Evolutionary conservation across 2,113 vertebrate genomes (phyloP), one percentile per base, ranked within the genome.

Genomic region (Noturus placidus): DNA sequence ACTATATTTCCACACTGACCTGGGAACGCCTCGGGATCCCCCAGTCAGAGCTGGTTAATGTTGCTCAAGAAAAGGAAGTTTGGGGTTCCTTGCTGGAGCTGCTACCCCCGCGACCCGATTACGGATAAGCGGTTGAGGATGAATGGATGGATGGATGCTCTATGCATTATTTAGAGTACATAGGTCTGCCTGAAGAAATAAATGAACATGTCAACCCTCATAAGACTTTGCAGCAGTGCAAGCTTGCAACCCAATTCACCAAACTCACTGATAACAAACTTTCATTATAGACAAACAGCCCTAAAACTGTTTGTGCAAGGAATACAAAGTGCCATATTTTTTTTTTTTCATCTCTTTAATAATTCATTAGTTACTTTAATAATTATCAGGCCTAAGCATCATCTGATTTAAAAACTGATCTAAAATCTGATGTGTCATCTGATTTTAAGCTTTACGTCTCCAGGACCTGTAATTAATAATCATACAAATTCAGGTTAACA

Each of bases 161-260:
- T 83, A 88, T 90, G 89, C 70, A 89, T 90, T 86, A 90, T 90
- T 90, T 87, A 90, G 87, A 89, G 61, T 79, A 79, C 87, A 86
- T 42, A 85, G 83, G 69, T 38, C 27, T 76, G 67, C 82, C 88
- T 80, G 78, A 79, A 88, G 82, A 87, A 87, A 88, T 90, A 63
- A 89, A 89, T 87, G 87, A 86, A 69, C 86, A 89, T 79, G 78
- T 61, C 83, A 89, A 87, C 83, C 77, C 87, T 82, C 89, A 84
- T 35, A 82, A 82, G 87, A 85, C 54, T 76, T 7, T 46, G 38
- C n/a, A 79, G 52, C 57, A 63, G 67, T 83, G 76, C 67, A 87
- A 79, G 59, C 35, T n/a, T 57, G 38, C 15, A 88, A 30, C 27
- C 76, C 50, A 86, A 70, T 65, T 81, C 77, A 74, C 42, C 56